Evolutionary conservation across 2,797 vertebrate species (phyloP).

Genomic region (Paguma larvata): DNA sequence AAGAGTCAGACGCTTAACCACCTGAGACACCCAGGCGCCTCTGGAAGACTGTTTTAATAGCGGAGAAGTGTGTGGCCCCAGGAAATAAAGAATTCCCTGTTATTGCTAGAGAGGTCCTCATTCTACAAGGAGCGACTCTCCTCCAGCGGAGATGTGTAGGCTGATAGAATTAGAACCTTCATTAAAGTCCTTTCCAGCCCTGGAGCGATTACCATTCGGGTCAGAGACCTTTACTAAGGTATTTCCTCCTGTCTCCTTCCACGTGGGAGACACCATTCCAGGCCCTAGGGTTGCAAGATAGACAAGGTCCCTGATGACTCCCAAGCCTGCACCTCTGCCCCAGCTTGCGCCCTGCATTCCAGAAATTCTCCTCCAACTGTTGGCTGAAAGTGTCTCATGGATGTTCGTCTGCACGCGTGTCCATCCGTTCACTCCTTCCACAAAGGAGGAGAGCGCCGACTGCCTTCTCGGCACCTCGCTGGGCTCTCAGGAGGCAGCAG

Average conservation of each 20-base stretch:
- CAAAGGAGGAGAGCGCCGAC: background rate
- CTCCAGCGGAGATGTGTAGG: background rate
- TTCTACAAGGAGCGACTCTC: background rate
- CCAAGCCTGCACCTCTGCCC: background rate
- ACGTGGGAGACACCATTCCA: background rate
- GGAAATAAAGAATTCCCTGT: background rate
- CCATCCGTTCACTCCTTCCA: background rate
- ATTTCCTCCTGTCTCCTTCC: background rate
- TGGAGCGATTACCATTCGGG: background rate
- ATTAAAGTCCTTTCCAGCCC: background rate
- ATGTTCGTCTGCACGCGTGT: background rate
- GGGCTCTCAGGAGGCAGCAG: background rate
- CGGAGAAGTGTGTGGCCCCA: background rate
- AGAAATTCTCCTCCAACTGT: background rate
- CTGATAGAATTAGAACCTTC: background rate
- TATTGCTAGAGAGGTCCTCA: background rate
- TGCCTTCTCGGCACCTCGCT: background rate
- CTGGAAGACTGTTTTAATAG: conserved; percentile 17
- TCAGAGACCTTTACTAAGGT: background rate
- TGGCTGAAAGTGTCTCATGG: background rate
- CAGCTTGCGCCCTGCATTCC: background rate
- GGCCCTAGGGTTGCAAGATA: background rate
- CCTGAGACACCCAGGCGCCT: no score
- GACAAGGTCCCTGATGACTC: background rate
- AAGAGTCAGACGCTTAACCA: no score